Evolutionary conservation across 1,140 invertebrate genomes (phyloP).

Genomic region (Papilio machaon): DNA sequence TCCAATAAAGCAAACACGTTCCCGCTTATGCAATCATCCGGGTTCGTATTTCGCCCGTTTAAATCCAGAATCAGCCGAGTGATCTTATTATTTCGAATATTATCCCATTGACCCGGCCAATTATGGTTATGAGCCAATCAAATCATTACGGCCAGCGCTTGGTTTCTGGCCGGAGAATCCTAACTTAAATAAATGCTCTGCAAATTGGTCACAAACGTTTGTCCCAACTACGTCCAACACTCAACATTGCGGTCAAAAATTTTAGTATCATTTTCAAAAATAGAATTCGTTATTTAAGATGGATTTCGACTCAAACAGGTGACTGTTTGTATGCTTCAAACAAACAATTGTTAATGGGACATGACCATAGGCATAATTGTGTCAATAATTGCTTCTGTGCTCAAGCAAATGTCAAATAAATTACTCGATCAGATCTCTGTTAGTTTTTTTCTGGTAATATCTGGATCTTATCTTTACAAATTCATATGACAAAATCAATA

Average conservation of each 20-base stretch:
- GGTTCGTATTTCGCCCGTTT: slow-evolving; percentile 18
- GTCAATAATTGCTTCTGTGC: background rate
- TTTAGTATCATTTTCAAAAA: background rate
- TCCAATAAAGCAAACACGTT: slow-evolving; percentile 4
- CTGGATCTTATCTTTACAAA: background rate
- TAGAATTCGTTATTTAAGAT: background rate
- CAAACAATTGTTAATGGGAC: background rate
- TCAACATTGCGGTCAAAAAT: background rate
- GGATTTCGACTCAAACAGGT: background rate
- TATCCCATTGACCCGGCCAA: slow-evolving; percentile 23
- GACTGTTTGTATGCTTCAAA: background rate
- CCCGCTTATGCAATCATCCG: slow-evolving; percentile 4
- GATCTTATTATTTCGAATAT: slow-evolving; percentile 22
- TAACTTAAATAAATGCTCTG: background rate
- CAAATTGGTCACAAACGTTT: background rate
- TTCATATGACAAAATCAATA: background rate
- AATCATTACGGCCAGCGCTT: slow-evolving; percentile 4
- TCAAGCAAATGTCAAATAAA: slow-evolving; percentile 11
- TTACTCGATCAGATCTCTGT: background rate
- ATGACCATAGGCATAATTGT: background rate
- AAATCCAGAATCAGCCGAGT: slow-evolving; percentile 19
- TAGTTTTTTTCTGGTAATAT: slow-evolving; percentile 8
- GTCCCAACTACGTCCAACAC: background rate
- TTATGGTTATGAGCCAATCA: slow-evolving; percentile 25
- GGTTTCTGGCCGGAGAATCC: background rate